phyloP scores from a whole-genome alignment of 2,113 vertebrate species.

The Arothron firmamentum region DNA sequence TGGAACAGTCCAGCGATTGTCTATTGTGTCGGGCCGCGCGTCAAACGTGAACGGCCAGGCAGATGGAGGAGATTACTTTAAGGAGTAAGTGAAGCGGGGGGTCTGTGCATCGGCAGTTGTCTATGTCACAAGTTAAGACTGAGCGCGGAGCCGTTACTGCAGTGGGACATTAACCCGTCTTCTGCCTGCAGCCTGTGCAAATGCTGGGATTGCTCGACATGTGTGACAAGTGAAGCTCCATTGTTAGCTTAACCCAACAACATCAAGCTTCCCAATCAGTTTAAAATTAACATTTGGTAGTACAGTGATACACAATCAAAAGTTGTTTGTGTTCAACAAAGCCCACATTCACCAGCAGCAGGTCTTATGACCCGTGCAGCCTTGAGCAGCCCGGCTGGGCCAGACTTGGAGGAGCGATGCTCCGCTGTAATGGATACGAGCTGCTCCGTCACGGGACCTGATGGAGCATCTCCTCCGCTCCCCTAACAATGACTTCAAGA shows the following conservation, averaged over 20 bases:
- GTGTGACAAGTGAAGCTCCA: conserved; percentile 3
- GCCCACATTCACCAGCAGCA: conserved; percentile 51
- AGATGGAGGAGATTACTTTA: conserved; percentile 35
- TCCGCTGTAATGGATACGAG: conserved; percentile 13
- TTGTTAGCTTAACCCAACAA: conserved; percentile 24
- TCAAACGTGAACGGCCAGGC: conserved; percentile 36
- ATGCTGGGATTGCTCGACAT: conserved; percentile 13
- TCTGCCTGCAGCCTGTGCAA: conserved; percentile 29
- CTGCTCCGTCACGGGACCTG: conserved; percentile 52
- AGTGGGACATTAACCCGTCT: conserved; percentile 21
- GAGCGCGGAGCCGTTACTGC: conserved; percentile 11
- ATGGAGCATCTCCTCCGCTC: conserved; percentile 47
- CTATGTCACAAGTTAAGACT: conserved; percentile 1
- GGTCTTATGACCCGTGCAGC: conserved; percentile 57
- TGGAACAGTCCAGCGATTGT: conserved; percentile 46
- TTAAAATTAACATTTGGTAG: conserved; percentile 31
- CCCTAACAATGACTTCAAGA: conserved; percentile 30
- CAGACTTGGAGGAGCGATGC: conserved; percentile 25
- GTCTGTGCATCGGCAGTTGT: conserved; percentile 21
- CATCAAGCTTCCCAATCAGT: conserved; percentile 2
- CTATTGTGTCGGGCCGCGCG: conserved; percentile 45
- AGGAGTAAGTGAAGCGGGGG: conserved; percentile 20
- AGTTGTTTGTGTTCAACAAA: conserved; percentile 52
- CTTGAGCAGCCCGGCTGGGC: conserved; percentile 1
- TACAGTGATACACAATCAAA: conserved; percentile 36